A percentile compares a stretch with the other conserved stretches of the same genome.
Evolutionary conservation across 2,888 invertebrate genomes (phyloP).

Genomic region (Penaeus monodon): DNA sequence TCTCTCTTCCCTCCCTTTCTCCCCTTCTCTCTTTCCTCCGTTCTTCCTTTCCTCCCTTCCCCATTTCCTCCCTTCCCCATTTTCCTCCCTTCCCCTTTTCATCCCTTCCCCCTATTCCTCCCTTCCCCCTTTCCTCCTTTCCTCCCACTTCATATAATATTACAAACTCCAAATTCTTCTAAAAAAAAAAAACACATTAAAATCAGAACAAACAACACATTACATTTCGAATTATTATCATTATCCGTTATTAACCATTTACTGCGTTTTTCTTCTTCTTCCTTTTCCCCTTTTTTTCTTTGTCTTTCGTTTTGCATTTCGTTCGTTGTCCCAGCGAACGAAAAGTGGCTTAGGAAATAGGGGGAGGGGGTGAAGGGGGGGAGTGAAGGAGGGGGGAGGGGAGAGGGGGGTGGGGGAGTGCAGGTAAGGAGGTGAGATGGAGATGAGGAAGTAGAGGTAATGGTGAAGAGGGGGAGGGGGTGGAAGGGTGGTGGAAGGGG

Average conservation of each 20-base stretch:
- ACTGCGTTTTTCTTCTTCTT: not conserved
- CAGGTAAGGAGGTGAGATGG: no score
- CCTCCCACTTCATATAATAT: not conserved
- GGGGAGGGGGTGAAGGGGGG: no score
- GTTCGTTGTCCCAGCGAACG: not conserved
- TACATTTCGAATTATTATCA: not conserved
- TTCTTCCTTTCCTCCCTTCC: not conserved
- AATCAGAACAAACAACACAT: no score
- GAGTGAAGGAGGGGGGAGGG: no score
- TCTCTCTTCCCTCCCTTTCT: not conserved
- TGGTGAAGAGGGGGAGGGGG: no score
- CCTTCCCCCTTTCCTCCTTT: not conserved
- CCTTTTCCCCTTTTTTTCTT: not conserved
- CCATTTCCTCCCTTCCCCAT: not conserved
- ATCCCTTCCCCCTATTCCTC: not conserved
- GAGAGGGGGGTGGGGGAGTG: no score
- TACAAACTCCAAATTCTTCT: not conserved
- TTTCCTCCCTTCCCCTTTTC: not conserved
- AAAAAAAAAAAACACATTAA: not conserved
- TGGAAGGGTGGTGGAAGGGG: no score
- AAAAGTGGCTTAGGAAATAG: no score
- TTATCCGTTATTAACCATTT: not conserved
- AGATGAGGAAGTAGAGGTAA: no score
- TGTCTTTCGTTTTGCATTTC: not conserved
- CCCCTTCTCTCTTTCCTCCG: not conserved